Percentiles rank a stretch among this genome's conserved stretches.
Conservation (phyloP, 2,113 vertebrate genomes). For the Trichomycterus rosablanca region DNA sequence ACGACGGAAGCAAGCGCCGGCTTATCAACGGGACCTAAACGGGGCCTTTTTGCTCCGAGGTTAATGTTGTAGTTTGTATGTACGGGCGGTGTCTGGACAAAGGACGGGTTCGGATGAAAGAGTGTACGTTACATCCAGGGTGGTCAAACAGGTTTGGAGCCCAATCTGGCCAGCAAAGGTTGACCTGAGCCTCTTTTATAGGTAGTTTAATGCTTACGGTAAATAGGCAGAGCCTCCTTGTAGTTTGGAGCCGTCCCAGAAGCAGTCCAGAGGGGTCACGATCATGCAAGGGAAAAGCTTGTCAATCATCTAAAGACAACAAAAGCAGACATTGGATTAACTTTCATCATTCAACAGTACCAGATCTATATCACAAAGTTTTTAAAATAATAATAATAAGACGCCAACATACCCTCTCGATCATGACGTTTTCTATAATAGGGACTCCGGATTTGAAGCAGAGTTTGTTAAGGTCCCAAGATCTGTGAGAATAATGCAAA, state of each 20-base stretch:
- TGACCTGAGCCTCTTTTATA: too few relatives aligned
- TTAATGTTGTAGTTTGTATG: conserved; percentile 35
- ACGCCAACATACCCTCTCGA: conserved; percentile 82
- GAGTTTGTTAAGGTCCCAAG: conserved; percentile 98
- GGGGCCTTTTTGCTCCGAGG: conserved; percentile 18
- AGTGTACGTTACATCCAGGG: conserved; percentile 21
- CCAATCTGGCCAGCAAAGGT: not conserved
- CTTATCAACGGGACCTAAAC: conserved; percentile 33
- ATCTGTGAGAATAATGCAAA: conserved; percentile 65
- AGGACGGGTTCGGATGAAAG: conserved; percentile 24
- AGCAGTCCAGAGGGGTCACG: conserved; percentile 95
- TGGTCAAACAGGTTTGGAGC: conserved; percentile 6
- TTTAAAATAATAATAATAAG: not conserved
- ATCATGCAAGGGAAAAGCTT: conserved; percentile 98
- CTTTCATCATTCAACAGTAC: too few relatives aligned
- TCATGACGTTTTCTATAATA: conserved; percentile 97
- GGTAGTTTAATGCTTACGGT: conserved; percentile 80
- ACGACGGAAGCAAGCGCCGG: conserved; percentile 29
- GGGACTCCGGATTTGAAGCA: conserved; percentile 98
- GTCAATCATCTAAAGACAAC: conserved; percentile 86
- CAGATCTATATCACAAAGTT: too few relatives aligned
- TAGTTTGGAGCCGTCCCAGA: conserved; percentile 97
- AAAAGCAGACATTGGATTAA: conserved; percentile 26
- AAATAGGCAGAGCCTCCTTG: conserved; percentile 96
- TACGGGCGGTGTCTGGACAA: conserved; percentile 9